phyloP scores from a whole-genome alignment of 2,113 vertebrate species.

The Anoplopoma fimbria region DNA sequence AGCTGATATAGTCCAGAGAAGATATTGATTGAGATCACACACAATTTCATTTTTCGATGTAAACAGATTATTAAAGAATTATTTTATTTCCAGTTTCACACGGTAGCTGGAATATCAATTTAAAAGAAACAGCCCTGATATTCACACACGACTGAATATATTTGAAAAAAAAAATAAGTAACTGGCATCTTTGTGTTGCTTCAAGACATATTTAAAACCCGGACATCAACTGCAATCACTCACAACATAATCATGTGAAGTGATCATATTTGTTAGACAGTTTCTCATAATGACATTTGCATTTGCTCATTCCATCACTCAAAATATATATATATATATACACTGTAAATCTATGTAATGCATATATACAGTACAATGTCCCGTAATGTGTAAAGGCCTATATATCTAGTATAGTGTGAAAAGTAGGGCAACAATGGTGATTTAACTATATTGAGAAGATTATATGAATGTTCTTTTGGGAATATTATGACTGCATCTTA shows the following conservation, averaged over 20 bases:
- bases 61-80: background rate
- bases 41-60: background rate
- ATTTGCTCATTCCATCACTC: background rate
- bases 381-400: background rate
- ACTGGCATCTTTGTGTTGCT: background rate
- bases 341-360: background rate
- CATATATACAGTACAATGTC: background rate
- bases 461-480: background rate
- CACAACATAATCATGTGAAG: background rate
- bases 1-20: background rate
- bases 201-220: background rate
- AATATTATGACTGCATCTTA: conserved; percentile 12
- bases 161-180: too few species aligned
- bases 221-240: background rate
- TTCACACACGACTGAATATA: too few species aligned
- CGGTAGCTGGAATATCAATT: too few species aligned
- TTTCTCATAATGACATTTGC: background rate
- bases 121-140: too few species aligned
- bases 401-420: background rate
- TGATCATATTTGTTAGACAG: background rate
- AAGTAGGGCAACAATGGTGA: conserved; percentile 19
- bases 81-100: too few species aligned
- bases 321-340: background rate
- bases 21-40: background rate
- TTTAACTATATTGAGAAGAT: conserved; percentile 10